Evolutionary conservation across 2,797 vertebrate genomes (phyloP).

Genomic region (Danio jaintianensis): DNA sequence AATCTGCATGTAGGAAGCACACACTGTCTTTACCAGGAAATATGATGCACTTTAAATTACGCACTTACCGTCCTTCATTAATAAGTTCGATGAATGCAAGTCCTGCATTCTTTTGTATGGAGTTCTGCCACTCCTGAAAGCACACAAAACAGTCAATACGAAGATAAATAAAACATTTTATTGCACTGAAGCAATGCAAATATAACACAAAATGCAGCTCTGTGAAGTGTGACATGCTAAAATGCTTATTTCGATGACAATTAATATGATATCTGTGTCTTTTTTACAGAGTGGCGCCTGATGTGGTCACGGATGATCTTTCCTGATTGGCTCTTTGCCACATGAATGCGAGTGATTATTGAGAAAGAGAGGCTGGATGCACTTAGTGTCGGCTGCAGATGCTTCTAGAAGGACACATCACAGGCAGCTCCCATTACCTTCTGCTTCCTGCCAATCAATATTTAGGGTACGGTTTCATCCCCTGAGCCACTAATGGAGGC

Average conservation of each 20-base stretch:
- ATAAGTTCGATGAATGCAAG: constrained; percentile 99
- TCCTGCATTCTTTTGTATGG: constrained; percentile 99
- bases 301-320: constrained; percentile 35
- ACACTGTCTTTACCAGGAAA: too few relatives aligned
- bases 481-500: constrained; percentile 94
- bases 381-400: constrained; percentile 73
- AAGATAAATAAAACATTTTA: not conserved
- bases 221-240: not conserved
- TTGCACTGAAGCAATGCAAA: not conserved
- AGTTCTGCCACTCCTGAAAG: constrained; percentile 98
- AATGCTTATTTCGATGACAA: not conserved
- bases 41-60: not conserved
- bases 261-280: not conserved
- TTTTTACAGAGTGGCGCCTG: not conserved
- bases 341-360: constrained; percentile 7
- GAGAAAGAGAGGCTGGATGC: constrained; percentile 38
- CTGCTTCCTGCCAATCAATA: constrained; percentile 94
- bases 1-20: too few relatives aligned
- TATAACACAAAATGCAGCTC: too few relatives aligned
- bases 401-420: constrained; percentile 76
- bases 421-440: constrained; percentile 90
- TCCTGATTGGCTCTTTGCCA: constrained; percentile 41
- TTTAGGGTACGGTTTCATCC: constrained; percentile 93
- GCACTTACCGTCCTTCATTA: constrained; percentile 96
- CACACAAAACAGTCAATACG: constrained; percentile 48